Evolutionary conservation across 2,797 vertebrate species (phyloP), one percentile per base, ranked within the genome.

Genomic region (Decapterus maruadsi): DNA sequence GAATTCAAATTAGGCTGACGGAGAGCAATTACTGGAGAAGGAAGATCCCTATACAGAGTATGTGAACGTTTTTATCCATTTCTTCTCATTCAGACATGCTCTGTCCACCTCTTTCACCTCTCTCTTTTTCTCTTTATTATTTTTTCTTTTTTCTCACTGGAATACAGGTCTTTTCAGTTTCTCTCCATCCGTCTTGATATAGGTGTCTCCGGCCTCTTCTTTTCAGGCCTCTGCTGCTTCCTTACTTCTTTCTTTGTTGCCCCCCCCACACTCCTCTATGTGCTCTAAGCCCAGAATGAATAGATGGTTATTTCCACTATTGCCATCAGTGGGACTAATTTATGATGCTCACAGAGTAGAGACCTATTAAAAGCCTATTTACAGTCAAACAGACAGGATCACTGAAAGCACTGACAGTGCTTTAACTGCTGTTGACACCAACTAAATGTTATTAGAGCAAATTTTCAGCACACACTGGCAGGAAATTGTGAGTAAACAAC

Each of bases 1-100:
- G 87, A 91, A 92, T 92, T 93, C 78, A 94, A 94, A 94, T 93
- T 84, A 91, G 89, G 91, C 85, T 91, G 90, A 90, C 77, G n/a
- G 83, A 87, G 91, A 88, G 89, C 91, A 93, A 93, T 93, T 93
- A 93, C 89, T 59, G 70, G 63, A 68, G 54, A 85, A 82, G 83
- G 68, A 90, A 89, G 81, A 88, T 87, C 79, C 68, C 62, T 78
- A 83, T 84, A 68, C 69, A 60, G 66, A 10, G 63, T 72, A 59
- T 29, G 70, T 72, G 38, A 72, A 69, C 10, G 8, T 78, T 84
- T 8, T 92, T 85, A 81, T 81, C 80, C 73, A 8, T 69, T 62
- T 69, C 55, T 60, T 62, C 53, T 75, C 73, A 78, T 85, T 85
- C 68, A 67, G 67, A 63, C 34, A 22, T 59, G 58, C 53, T 42